These are phyloP conservation scores for Saccostrea glomerata DNA, from an alignment of 1,140 invertebrate genomes.

Conservation along the genomic window DNA sequence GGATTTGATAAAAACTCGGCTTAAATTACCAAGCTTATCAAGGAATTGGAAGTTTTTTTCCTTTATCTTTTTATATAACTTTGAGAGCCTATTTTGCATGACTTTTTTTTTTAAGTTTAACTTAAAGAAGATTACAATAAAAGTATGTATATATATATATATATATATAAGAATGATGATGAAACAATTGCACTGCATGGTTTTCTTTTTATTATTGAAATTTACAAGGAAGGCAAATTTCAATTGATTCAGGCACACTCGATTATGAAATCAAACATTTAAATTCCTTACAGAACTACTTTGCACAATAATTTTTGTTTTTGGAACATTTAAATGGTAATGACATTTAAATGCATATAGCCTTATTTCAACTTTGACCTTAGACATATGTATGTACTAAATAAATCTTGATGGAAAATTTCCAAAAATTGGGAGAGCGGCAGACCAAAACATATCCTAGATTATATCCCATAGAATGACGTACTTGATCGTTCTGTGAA, in stretches of 20 bases:
- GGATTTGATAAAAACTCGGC: background rate
- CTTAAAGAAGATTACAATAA: no score
- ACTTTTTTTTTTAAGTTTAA: background rate
- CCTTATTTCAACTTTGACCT: constrained; percentile 36
- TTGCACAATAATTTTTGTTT: background rate
- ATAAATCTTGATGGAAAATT: constrained; percentile 31
- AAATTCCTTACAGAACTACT: no score
- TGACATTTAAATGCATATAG: constrained; percentile 32
- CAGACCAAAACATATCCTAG: constrained; percentile 35
- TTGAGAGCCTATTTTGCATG: background rate
- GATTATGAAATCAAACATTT: no score
- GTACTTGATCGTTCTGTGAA: background rate
- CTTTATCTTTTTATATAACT: background rate
- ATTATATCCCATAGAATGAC: constrained; percentile 28
- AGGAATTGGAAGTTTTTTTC: background rate
- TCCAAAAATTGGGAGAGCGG: constrained; percentile 21
- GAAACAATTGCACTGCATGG: no score
- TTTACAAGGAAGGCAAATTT: no score
- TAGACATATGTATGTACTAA: constrained; percentile 32
- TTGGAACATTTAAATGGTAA: constrained; percentile 8
- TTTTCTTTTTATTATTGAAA: no score
- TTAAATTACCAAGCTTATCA: constrained; percentile 25
- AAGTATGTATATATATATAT: no score
- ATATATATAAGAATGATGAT: no score
- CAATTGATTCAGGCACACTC: no score